phyloP scores from a whole-genome alignment of 2,888 invertebrate species.

The Agrochola lota region DNA sequence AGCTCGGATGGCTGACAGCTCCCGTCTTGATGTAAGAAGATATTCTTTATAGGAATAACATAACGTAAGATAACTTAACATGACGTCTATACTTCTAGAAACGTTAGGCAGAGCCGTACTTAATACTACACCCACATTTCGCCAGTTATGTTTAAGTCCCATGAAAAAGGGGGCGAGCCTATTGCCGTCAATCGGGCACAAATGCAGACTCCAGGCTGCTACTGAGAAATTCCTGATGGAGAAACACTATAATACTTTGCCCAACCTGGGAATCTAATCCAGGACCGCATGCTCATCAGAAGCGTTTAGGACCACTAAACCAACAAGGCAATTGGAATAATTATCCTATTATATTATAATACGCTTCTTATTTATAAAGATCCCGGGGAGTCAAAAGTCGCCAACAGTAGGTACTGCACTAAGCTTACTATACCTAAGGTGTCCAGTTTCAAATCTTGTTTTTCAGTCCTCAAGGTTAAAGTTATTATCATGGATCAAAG shows the following conservation, averaged over 20 bases:
- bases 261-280: no score
- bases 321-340: not conserved
- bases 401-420: not conserved
- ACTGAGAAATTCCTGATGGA: not conserved
- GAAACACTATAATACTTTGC: no score
- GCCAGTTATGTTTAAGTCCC: not conserved
- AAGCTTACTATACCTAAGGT: not conserved
- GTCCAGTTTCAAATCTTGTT: conserved; percentile 10
- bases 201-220: not conserved
- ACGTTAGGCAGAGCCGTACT: not conserved
- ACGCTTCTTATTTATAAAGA: not conserved
- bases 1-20: no score
- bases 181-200: not conserved
- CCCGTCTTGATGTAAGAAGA: no score
- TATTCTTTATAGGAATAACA: no score
- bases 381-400: not conserved
- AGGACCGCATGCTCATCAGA: not conserved
- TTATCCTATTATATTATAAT: not conserved
- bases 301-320: not conserved
- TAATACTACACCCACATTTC: not conserved
- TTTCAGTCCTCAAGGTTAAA: not conserved
- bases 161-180: not conserved
- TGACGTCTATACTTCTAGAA: not conserved
- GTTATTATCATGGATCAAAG: conserved; percentile 5
- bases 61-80: not conserved